Conservation (phyloP, 2,888 invertebrate genomes). For the Acanthoscelides obtectus region DNA sequence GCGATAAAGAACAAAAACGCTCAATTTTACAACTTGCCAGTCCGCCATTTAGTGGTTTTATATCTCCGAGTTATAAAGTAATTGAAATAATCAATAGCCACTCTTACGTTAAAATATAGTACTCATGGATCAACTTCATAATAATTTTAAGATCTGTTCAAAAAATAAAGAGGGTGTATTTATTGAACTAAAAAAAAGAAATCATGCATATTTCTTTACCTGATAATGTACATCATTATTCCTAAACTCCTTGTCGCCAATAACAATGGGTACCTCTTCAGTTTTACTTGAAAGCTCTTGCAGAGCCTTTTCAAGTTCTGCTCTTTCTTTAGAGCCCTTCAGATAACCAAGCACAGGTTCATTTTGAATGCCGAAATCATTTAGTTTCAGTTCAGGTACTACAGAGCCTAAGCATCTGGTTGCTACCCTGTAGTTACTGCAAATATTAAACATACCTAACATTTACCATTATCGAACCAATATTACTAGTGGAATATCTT, state of each 20-base stretch:
- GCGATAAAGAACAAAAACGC: no score
- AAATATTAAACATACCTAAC: background rate
- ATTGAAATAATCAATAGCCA: no score
- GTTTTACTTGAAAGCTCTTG: slow-evolving; percentile 58
- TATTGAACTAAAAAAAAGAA: background rate
- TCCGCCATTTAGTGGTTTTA: no score
- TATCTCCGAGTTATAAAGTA: no score
- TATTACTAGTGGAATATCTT: no score
- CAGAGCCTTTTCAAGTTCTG: slow-evolving; percentile 65
- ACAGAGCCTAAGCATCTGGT: slow-evolving; percentile 58
- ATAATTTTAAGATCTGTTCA: no score
- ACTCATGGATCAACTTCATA: no score
- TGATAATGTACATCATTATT: slow-evolving; percentile 75
- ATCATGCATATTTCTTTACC: slow-evolving; percentile 45
- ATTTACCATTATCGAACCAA: no score
- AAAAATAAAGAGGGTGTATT: no score
- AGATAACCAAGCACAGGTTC: slow-evolving; percentile 80
- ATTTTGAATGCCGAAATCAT: slow-evolving; percentile 68
- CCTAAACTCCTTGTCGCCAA: slow-evolving; percentile 83
- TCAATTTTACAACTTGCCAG: no score
- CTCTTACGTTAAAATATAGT: no score
- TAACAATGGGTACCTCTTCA: slow-evolving; percentile 92
- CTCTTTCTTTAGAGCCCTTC: slow-evolving; percentile 77
- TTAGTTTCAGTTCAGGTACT: slow-evolving; percentile 59
- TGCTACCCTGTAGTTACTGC: slow-evolving; percentile 24